Conservation (phyloP, 1,140 invertebrate species). For the Solen grandis region DNA sequence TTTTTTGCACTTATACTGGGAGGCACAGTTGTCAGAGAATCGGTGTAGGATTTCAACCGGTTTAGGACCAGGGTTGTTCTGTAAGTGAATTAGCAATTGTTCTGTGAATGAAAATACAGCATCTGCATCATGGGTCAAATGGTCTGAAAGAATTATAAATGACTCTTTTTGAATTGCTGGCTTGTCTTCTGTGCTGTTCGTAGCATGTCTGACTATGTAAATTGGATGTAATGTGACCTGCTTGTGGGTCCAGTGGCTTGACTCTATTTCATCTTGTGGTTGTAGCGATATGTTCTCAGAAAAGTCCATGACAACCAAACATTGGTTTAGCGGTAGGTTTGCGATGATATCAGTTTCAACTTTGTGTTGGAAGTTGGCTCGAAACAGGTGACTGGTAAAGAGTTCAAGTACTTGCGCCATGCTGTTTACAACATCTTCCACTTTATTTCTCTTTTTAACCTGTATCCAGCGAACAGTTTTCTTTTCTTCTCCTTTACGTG, state of each 20-base stretch:
- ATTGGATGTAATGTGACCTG: slow-evolving; percentile 38
- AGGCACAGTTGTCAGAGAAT: slow-evolving; percentile 27
- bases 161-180: slow-evolving; percentile 28
- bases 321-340: slow-evolving; percentile 17
- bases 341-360: slow-evolving; percentile 1
- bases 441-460: slow-evolving; percentile 6
- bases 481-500: not conserved
- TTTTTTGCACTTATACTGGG: slow-evolving; percentile 21
- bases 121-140: slow-evolving; percentile 18
- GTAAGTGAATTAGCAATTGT: slow-evolving; percentile 5
- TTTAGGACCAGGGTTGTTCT: slow-evolving; percentile 12
- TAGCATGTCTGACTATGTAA: slow-evolving; percentile 16
- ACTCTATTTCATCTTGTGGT: slow-evolving; percentile 44
- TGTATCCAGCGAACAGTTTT: slow-evolving; percentile 17
- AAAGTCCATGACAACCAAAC: slow-evolving; percentile 33
- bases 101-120: slow-evolving; percentile 20
- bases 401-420: not conserved
- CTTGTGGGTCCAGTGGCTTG: slow-evolving; percentile 21
- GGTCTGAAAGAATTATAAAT: slow-evolving; percentile 28
- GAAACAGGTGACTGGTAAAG: slow-evolving; percentile 10
- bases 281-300: slow-evolving; percentile 8
- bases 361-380: slow-evolving; percentile 18
- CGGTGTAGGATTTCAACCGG: slow-evolving; percentile 20
- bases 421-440: slow-evolving; percentile 18
- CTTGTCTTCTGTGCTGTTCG: slow-evolving; percentile 1